Conservation (phyloP, 1,140 invertebrate genomes). For the Varroa destructor region DNA sequence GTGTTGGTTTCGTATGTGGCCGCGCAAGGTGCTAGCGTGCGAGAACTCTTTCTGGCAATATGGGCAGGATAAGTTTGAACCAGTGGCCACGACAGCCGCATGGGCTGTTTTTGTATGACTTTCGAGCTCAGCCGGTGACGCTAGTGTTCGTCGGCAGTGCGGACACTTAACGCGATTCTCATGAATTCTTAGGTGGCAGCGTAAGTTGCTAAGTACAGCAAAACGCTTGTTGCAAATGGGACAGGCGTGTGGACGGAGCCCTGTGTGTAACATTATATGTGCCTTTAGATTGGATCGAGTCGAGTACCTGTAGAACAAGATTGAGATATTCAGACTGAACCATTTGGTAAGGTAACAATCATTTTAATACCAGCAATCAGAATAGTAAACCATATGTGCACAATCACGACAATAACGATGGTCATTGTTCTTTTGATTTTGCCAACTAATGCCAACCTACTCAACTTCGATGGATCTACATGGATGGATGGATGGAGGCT, state of each 20-base stretch:
- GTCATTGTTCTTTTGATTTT: background rate
- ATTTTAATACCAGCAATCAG: too few species aligned
- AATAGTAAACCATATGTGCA: too few species aligned
- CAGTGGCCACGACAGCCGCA: background rate
- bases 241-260: constrained; percentile 29
- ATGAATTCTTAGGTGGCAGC: constrained; percentile 25
- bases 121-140: background rate
- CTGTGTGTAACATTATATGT: constrained; percentile 29
- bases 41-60: constrained; percentile 7
- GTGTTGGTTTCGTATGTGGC: constrained; percentile 5
- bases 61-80: background rate
- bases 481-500: too few species aligned
- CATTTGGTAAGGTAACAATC: too few species aligned
- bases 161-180: constrained; percentile 4
- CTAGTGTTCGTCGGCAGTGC: background rate
- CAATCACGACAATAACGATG: too few species aligned
- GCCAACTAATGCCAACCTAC: background rate
- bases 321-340: too few species aligned
- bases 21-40: background rate
- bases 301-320: constrained; percentile 2
- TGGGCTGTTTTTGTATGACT: background rate
- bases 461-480: background rate
- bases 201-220: constrained; percentile 29
- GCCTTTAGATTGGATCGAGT: constrained; percentile 29
- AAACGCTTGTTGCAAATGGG: constrained; percentile 29